Conservation (phyloP, 2,113 vertebrate genomes). For the Casuarius casuarius region DNA sequence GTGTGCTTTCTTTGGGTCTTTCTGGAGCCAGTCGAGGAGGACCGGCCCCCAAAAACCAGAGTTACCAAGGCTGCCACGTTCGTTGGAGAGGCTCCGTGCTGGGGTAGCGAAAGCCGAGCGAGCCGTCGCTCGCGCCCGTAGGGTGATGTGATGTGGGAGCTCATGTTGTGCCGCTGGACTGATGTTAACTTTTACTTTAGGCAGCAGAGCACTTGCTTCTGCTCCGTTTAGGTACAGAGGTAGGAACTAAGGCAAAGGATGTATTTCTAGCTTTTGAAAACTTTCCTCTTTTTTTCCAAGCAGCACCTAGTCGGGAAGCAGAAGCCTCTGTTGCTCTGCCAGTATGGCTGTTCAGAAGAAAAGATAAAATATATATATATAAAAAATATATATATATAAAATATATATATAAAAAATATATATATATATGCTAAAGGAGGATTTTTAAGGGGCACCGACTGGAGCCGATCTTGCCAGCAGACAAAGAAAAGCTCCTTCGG, state of each 20-base stretch:
- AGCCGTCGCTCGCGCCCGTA: background rate
- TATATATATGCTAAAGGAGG: background rate
- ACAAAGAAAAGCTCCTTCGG: background rate
- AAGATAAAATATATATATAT: background rate
- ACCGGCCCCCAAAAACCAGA: background rate
- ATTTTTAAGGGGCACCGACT: background rate
- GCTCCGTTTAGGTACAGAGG: background rate
- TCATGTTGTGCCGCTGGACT: background rate
- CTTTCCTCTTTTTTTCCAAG: background rate
- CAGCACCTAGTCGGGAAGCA: conserved; percentile 3
- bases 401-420: no score
- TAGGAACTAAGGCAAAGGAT: background rate
- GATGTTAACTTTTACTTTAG: background rate
- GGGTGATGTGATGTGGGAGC: background rate
- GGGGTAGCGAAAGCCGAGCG: background rate
- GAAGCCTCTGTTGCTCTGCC: background rate
- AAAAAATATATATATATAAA: background rate
- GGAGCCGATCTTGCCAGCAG: background rate
- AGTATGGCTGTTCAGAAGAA: background rate
- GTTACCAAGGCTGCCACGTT: background rate
- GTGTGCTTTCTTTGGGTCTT: background rate
- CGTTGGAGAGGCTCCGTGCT: background rate
- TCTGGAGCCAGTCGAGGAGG: background rate
- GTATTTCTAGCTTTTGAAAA: background rate
- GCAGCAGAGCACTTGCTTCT: background rate